phyloP scores from a whole-genome alignment of 30 jellyfish, hydroid and myxozoan genomes.

The Hydractinia symbiolongicarpus region DNA sequence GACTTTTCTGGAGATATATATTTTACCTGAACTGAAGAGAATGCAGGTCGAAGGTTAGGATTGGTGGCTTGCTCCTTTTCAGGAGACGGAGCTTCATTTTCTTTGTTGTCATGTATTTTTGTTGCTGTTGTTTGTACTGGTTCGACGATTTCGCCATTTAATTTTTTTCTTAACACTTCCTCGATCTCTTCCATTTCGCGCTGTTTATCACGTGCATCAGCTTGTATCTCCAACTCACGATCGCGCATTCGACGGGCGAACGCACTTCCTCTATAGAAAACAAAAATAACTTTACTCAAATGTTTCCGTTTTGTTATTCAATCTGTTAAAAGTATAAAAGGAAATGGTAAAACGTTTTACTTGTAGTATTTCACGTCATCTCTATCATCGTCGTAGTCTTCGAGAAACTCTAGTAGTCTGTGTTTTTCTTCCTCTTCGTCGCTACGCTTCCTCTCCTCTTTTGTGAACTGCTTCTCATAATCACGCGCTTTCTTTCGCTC shows the following conservation, averaged over 20 bases:
- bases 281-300: not conserved
- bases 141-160: constrained; percentile 35
- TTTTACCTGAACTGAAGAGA: constrained; percentile 54
- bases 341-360: constrained; percentile 23
- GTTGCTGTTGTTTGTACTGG: no score
- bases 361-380: constrained; percentile 87
- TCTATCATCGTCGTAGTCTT: constrained; percentile 94
- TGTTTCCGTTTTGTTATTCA: no score
- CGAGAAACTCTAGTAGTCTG: constrained; percentile 82
- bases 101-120: not conserved
- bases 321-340: no score
- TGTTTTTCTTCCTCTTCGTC: constrained; percentile 90
- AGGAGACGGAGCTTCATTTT: not conserved
- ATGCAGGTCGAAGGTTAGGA: constrained; percentile 66
- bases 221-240: constrained; percentile 80
- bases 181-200: constrained; percentile 96
- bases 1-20: not conserved
- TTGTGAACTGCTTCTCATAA: constrained; percentile 63
- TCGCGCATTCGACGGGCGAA: constrained; percentile 93
- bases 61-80: constrained; percentile 13
- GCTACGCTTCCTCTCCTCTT: constrained; percentile 58
- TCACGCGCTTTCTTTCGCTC: constrained; percentile 90
- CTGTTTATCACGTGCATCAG: constrained; percentile 84
- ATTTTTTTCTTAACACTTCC: constrained; percentile 61
- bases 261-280: constrained; percentile 71